Conservation (phyloP, 1,140 invertebrate species). For the Littorina saxatilis region DNA sequence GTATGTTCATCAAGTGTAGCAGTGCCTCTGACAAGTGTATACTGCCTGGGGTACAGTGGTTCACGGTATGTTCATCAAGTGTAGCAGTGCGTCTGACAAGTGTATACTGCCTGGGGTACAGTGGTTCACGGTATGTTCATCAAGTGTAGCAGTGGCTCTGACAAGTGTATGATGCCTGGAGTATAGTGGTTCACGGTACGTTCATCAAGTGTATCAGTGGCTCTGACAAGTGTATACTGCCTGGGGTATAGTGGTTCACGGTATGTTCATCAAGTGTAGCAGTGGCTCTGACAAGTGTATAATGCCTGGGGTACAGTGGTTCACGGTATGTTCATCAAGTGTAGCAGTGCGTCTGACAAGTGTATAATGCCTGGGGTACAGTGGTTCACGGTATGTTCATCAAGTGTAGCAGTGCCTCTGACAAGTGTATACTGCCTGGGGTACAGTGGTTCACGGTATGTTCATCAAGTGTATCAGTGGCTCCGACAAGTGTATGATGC, state of each 20-base stretch:
- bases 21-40: conserved; percentile 17
- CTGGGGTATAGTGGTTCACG: not conserved
- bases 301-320: too few relatives aligned
- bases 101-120: not conserved
- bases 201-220: not conserved
- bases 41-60: conserved; percentile 1
- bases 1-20: conserved; percentile 4
- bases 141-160: conserved; percentile 2
- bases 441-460: too few relatives aligned
- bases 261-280: not conserved
- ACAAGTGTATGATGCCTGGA: conserved; percentile 1
- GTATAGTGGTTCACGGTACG: not conserved
- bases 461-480: too few relatives aligned
- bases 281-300: not conserved
- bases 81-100: conserved; percentile 12
- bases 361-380: too few relatives aligned
- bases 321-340: too few relatives aligned
- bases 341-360: too few relatives aligned
- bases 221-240: conserved; percentile 3
- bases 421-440: too few relatives aligned
- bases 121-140: conserved; percentile 1
- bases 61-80: conserved; percentile 17
- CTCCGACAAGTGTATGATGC: too few relatives aligned
- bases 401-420: too few relatives aligned
- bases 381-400: too few relatives aligned